phyloP scores from a whole-genome alignment of 2,888 invertebrate genomes.

The Drosophila aldrichi region DNA sequence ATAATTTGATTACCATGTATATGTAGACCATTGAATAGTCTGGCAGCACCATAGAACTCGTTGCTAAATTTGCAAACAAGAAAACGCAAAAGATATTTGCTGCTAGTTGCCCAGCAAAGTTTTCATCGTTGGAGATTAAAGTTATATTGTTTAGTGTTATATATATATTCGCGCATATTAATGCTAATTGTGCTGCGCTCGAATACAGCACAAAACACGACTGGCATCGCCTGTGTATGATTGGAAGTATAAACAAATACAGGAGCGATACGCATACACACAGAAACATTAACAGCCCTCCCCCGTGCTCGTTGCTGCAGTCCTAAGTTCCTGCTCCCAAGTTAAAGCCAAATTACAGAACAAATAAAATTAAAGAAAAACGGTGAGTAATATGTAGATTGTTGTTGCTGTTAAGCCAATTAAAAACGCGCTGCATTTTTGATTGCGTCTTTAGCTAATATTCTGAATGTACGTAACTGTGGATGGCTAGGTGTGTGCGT shows the following conservation, averaged over 20 bases:
- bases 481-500: neutral
- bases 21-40: neutral
- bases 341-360: slow-evolving; percentile 39
- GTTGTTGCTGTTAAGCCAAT: slow-evolving; percentile 57
- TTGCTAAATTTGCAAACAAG: slow-evolving; percentile 58
- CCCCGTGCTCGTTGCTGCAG: slow-evolving; percentile 21
- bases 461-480: slow-evolving; percentile 3
- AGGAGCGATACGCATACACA: slow-evolving; percentile 27
- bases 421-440: slow-evolving; percentile 35
- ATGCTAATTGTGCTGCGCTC: slow-evolving; percentile 24
- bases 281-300: slow-evolving; percentile 34
- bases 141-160: slow-evolving; percentile 6
- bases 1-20: slow-evolving; percentile 11
- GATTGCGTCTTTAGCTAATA: slow-evolving; percentile 32
- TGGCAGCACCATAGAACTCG: slow-evolving; percentile 50
- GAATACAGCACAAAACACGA: slow-evolving; percentile 21
- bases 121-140: slow-evolving; percentile 19
- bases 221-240: slow-evolving; percentile 22
- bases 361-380: slow-evolving; percentile 58
- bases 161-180: slow-evolving; percentile 25
- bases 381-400: slow-evolving; percentile 68
- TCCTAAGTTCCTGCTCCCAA: slow-evolving; percentile 51
- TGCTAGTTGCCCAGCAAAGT: slow-evolving; percentile 18
- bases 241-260: slow-evolving; percentile 53
- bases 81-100: slow-evolving; percentile 56